Base-by-base conservation (phyloP, 2,888 invertebrate species). In the Parthenolecanium corni region DNA sequence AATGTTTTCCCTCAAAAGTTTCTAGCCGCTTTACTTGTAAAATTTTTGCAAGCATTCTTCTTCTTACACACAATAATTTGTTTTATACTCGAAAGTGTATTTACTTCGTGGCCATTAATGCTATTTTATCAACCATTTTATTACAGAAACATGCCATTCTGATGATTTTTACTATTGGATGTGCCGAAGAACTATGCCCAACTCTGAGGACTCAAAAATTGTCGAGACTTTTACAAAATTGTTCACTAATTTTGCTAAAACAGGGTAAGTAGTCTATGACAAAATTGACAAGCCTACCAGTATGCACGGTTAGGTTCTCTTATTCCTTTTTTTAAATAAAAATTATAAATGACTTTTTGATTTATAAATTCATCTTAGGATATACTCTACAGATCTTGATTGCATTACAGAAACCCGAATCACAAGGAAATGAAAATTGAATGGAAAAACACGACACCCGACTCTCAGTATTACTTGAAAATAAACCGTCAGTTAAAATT, bases 91-190 rank as follows among this genome's bases (percentile, higher is more conserved):
- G n/a, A n/a, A n/a, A n/a, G n/a, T n/a, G n/a, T n/a, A n/a, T n/a
- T n/a, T n/a, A n/a, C n/a, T n/a, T n/a, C n/a, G n/a, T n/a, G n/a
- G n/a, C n/a, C n/a, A n/a, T n/a, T n/a, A n/a, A n/a, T n/a, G n/a
- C n/a, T n/a, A n/a, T n/a, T n/a, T n/a, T n/a, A n/a, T n/a, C n/a
- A n/a, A n/a, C n/a, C n/a, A n/a, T n/a, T n/a, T n/a, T n/a, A n/a
- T n/a, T n/a, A n/a, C 46, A 57, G 57, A 44, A 11, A 57, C 57
- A 20, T 44, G n/a, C 18, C 57, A 57, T 20, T 23, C 57, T 25
- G 57, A 44, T 20, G 57, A 57, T 18, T 44, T 20, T 20, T 20
- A 44, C 18, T 57, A 57, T 18, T 57, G 57, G 57, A 46, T 20
- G 6, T 23, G 21, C 23, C 21, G 25, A 40, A 23, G 9, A 16